Evolutionary conservation across 2,888 invertebrate genomes (phyloP), one percentile per base, ranked within the genome.

Genomic region (Drosophila meridiana): DNA sequence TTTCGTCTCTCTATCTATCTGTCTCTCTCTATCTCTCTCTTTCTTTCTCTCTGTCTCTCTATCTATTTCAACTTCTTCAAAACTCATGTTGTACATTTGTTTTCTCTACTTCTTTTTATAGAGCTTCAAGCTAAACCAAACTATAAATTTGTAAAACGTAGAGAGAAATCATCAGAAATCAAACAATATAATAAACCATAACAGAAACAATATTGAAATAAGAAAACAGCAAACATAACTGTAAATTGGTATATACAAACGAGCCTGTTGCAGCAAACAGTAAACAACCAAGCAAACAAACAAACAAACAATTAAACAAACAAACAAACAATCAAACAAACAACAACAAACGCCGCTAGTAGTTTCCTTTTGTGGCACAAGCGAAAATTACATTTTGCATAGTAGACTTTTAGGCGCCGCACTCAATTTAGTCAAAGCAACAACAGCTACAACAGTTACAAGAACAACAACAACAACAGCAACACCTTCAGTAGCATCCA

Each of bases 41-140:
- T 0, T 11, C 26, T 45, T 9, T 45, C 9, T 45, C 26, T 45
- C 26, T 43, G 0, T 20, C 20, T 43, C 2, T 32, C n/a, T 50
- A 2, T 50, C 30, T 50, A 30, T 50, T 32, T 86, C 64, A 70
- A 69, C 69, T 87, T 47, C 64, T 77, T 75, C 73, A 59, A 76
- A 86, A 90, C 87, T 85, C 83, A 83, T 85, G 89, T 88, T 85
- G 90, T 86, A 86, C 74, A 90, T 87, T 90, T 90, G 70, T 87
- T 86, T 88, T 86, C 85, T 89, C 78, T 79, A 78, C 69, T 82
- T 76, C 77, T 77, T 80, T 78, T 74, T 78, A 69, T 86, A 83
- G 83, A 89, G 86, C 86, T 85, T 90, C 83, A 80, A 90, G 89
- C 89, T 89, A 82, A 82, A 50, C 66, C 43, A 80, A 71, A 68